These are phyloP conservation scores for Gymnoscopelus braueri DNA, from an alignment of 2,797 vertebrate genomes.

Conservation along the genomic window DNA sequence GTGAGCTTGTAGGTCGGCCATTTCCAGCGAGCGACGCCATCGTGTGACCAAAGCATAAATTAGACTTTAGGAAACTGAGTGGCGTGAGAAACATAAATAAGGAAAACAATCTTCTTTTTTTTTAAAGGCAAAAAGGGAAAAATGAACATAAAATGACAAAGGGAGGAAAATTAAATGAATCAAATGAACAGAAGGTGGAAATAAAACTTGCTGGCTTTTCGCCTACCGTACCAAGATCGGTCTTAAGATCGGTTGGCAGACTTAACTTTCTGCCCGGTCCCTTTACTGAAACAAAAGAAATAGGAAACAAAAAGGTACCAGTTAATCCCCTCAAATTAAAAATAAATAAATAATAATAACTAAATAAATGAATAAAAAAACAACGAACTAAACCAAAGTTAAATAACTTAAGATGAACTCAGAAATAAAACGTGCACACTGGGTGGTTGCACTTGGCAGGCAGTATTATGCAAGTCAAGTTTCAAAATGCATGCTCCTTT, in stretches of 20 bases:
- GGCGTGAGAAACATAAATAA: conserved; percentile 18
- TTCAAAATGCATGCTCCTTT: conserved; percentile 61
- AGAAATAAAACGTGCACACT: conserved; percentile 68
- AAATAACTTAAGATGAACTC: conserved; percentile 39
- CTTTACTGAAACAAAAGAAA: conserved; percentile 99
- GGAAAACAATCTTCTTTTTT: too few species aligned
- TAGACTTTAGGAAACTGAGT: conserved; percentile 49
- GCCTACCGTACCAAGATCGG: conserved; percentile 99
- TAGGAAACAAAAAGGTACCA: conserved; percentile 80
- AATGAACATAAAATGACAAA: conserved; percentile 53
- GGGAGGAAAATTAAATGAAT: conserved; percentile 65
- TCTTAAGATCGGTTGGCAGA: conserved; percentile 99
- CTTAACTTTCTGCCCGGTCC: conserved; percentile 99
- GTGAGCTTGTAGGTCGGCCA: too few species aligned
- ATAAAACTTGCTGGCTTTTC: conserved; percentile 86
- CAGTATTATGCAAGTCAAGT: conserved; percentile 38
- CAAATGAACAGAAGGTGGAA: conserved; percentile 76
- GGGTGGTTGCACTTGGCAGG: conserved; percentile 65
- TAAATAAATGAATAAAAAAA: conserved; percentile 46
- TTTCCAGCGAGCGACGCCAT: too few species aligned
- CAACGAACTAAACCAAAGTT: conserved; percentile 33
- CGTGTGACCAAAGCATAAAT: too few species aligned
- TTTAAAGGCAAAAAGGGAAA: too few species aligned
- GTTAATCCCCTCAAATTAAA: conserved; percentile 80
- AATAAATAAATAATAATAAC: conserved; percentile 21